Percentiles rank a stretch among this genome's conserved stretches.
Conservation (phyloP, 2,113 vertebrate genomes). For the Phrynosoma platyrhinos region DNA sequence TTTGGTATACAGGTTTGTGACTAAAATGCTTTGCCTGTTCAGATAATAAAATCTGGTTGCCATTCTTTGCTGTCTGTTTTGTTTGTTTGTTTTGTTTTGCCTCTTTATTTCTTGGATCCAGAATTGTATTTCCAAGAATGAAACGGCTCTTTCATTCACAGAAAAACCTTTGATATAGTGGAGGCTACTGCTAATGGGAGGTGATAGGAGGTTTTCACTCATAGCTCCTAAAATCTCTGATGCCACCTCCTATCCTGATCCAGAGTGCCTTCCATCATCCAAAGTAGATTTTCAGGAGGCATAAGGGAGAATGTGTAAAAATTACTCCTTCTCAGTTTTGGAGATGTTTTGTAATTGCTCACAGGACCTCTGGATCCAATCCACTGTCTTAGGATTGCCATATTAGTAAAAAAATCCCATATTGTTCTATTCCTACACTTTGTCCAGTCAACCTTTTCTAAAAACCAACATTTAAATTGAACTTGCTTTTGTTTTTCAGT, state of each 20-base stretch:
- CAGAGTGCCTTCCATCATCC: neutral
- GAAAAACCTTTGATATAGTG: neutral
- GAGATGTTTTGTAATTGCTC: neutral
- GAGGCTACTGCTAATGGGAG: neutral
- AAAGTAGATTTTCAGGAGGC: neutral
- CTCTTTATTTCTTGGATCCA: neutral
- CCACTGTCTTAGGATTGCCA: neutral
- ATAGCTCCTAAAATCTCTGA: neutral
- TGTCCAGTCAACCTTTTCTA: neutral
- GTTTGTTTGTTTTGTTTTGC: neutral
- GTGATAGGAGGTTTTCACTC: neutral
- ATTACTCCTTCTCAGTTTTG: no score
- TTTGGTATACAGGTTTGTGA: no score
- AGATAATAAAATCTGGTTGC: slow-evolving; percentile 1
- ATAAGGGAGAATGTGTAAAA: neutral
- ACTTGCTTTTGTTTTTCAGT: slow-evolving; percentile 14
- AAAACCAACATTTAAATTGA: neutral
- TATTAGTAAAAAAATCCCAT: neutral
- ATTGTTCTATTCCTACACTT: neutral
- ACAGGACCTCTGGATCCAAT: neutral
- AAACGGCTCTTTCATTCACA: neutral
- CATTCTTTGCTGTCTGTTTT: neutral
- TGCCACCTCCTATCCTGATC: neutral
- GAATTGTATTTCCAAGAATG: neutral
- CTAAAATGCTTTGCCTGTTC: neutral